Base-by-base conservation (phyloP, 2,113 vertebrate genomes). In the Recurvirostra avosetta region DNA sequence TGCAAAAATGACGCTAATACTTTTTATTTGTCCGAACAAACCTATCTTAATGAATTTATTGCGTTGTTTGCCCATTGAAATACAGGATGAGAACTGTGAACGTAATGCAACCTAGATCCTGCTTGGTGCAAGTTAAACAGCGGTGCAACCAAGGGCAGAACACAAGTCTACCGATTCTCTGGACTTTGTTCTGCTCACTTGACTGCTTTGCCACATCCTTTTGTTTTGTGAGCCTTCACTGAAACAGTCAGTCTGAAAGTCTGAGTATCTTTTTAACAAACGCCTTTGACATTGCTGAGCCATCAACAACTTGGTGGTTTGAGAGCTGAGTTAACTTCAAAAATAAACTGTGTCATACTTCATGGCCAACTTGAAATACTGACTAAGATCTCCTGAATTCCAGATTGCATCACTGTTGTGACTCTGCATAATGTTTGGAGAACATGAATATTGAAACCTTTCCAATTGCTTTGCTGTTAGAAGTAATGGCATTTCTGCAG, bases 1-100 rank as follows among this genome's bases (percentile, higher is more conserved):
- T 3, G 49, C 18, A 85, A 43, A 96, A 84, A 72, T 58, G 12
- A 49, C 76, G 73, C 32, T 18, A 53, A 4, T 23, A 23, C 13
- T 18, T 91, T 82, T 73, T 85, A 58, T 95, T 87, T 94, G 49
- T 55, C 77, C 88, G 70, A 87, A 18, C 92, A 91, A 92, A 91
- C 62, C 40, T 72, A 23, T 67, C 88, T 65, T 84, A 92, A 96
- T 86, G 58, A 92, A 91, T 96, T 97, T 96, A 97, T 91, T 94
- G 80, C 29, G 0, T 25, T 94, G 86, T 92, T 94, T 95, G 83
- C 95, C 58, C 4, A 1, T 84, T 88, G 72, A 96, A 78, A 87
- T 82, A 87, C 92, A 94, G 96, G 97, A 94, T 96, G 83, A 75
- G 88, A 72, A 43, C 63, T 52, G 78, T 74, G 67, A 79, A 40